These are phyloP conservation scores for Nasonia oneida DNA, from an alignment of 2,888 invertebrate genomes.

Conservation along the genomic window DNA sequence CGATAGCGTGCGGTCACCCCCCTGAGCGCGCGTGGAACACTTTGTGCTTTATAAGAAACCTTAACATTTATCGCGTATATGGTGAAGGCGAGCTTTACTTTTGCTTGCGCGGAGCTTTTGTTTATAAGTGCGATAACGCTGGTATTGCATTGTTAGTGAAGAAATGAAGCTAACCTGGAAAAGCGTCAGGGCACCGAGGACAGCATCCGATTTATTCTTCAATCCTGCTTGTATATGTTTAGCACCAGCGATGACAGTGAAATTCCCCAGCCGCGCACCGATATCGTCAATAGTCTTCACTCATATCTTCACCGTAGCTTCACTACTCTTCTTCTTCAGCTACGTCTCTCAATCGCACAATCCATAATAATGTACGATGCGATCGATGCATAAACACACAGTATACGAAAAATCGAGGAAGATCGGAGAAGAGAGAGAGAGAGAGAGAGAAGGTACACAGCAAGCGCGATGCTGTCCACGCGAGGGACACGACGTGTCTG, in stretches of 20 bases:
- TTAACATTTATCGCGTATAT: constrained; percentile 75
- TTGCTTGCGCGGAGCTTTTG: neutral
- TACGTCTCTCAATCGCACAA: neutral
- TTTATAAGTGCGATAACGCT: neutral
- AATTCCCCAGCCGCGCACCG: neutral
- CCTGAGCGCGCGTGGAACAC: constrained; percentile 65
- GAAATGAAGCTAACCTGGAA: neutral
- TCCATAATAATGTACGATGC: neutral
- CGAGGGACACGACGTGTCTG: constrained; percentile 73
- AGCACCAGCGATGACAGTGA: too few species aligned
- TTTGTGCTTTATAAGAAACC: constrained; percentile 76
- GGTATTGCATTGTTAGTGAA: neutral
- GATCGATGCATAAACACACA: neutral
- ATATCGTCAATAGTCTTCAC: neutral
- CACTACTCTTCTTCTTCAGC: neutral
- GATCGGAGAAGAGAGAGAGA: neutral
- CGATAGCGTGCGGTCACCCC: constrained; percentile 74
- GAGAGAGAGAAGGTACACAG: neutral
- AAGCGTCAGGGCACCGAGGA: neutral
- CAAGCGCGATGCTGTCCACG: constrained; percentile 69
- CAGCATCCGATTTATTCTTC: constrained; percentile 17
- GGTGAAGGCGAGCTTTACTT: constrained; percentile 60
- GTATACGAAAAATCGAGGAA: neutral
- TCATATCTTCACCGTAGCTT: neutral
- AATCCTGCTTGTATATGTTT: too few species aligned